These are phyloP conservation scores for Oncorhynchus clarkii DNA, from an alignment of 2,113 vertebrate species.

Conservation along the genomic window DNA sequence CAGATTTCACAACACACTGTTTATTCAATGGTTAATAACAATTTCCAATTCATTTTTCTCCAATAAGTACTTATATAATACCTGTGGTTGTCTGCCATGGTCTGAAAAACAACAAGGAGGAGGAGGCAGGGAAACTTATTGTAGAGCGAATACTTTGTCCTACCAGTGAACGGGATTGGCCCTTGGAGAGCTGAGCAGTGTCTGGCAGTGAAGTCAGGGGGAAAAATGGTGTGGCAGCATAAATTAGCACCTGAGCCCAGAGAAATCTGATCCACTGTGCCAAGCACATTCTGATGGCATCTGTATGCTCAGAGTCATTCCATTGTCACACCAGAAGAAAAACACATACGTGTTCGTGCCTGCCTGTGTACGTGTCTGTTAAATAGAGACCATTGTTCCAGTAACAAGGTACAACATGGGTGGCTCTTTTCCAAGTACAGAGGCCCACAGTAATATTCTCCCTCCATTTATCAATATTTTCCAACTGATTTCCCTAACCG, in stretches of 20 bases:
- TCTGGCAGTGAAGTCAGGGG: conserved; percentile 49
- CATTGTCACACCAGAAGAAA: conserved; percentile 35
- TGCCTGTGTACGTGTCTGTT: not conserved
- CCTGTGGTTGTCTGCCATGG: too few relatives aligned
- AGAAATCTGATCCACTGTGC: conserved; percentile 44
- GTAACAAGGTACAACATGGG: too few relatives aligned
- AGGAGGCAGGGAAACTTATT: not conserved
- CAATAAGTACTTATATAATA: too few relatives aligned
- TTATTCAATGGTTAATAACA: not conserved
- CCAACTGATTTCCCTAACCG: too few relatives aligned
- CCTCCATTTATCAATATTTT: too few relatives aligned
- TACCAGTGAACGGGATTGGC: conserved; percentile 47
- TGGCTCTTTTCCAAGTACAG: not conserved
- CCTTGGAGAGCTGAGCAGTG: conserved; percentile 21
- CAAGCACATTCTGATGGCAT: conserved; percentile 51
- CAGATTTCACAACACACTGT: not conserved
- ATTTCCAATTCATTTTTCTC: conserved; percentile 3
- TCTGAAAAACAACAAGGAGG: not conserved
- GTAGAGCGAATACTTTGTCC: not conserved
- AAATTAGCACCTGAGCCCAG: conserved; percentile 68
- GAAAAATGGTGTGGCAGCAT: conserved; percentile 58
- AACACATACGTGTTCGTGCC: not conserved
- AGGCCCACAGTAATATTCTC: too few relatives aligned
- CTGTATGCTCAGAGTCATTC: conserved; percentile 57
- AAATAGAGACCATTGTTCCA: too few relatives aligned